Percentiles rank a stretch among this genome's conserved stretches.
Conservation (phyloP, 2,113 vertebrate genomes). For the Cygnus atratus region DNA sequence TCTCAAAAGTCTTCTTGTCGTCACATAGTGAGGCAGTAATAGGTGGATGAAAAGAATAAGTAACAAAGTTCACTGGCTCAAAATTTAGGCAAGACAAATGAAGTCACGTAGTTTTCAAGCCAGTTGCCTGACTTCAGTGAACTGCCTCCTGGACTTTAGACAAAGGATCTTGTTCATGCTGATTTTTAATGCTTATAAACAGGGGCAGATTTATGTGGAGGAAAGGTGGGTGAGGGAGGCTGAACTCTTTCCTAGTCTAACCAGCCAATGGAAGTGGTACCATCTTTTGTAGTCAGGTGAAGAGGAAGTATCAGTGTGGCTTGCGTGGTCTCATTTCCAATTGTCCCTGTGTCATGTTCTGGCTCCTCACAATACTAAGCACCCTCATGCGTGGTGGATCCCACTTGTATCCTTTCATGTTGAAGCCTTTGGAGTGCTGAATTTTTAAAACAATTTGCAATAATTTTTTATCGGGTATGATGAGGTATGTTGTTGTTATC, state of each 20-base stretch:
- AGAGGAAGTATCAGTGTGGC: background rate
- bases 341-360: background rate
- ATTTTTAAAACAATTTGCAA: background rate
- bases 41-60: background rate
- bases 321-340: background rate
- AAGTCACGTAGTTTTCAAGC: background rate
- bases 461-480: background rate
- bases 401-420: background rate
- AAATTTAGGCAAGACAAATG: background rate
- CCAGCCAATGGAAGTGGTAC: rapidly evolving
- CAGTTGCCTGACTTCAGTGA: background rate
- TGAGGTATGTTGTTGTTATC: background rate
- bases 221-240: background rate
- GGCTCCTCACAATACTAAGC: background rate
- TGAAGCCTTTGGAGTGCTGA: background rate
- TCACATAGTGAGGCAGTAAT: background rate
- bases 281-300: background rate
- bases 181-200: background rate
- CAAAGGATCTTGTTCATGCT: background rate
- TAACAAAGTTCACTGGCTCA: background rate
- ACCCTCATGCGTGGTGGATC: background rate
- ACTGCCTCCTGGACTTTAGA: background rate
- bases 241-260: background rate
- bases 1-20: background rate
- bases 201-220: background rate